A percentile compares a stretch with the other conserved stretches of the same genome.
Evolutionary conservation across 2,113 vertebrate genomes (phyloP).

Genomic region (Catagonus wagneri): DNA sequence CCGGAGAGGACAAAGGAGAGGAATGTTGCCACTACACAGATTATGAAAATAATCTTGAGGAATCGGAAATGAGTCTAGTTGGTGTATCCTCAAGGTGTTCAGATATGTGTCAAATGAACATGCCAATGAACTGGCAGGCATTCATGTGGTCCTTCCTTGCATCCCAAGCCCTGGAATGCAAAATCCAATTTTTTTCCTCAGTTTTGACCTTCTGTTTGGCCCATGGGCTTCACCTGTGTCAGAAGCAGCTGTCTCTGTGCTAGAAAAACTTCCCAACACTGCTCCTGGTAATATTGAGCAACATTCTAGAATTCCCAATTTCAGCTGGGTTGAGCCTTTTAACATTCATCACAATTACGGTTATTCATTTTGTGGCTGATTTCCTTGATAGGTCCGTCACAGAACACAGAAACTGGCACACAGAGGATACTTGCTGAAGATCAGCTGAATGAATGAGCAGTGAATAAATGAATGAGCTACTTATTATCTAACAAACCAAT

Average conservation of each 20-base stretch:
- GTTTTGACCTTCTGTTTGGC: slow-evolving; percentile 16
- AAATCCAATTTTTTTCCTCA: neutral
- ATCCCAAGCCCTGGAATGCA: neutral
- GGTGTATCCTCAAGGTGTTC: neutral
- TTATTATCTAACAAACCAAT: neutral
- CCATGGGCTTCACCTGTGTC: neutral
- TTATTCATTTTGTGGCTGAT: neutral
- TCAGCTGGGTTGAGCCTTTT: neutral
- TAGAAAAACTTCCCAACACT: slow-evolving; percentile 17
- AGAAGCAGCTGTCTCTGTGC: neutral
- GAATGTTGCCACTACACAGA: neutral
- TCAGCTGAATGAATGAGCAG: neutral
- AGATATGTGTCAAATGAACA: slow-evolving; percentile 2
- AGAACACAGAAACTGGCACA: neutral
- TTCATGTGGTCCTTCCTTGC: neutral
- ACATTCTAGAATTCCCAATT: neutral
- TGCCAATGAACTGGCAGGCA: neutral
- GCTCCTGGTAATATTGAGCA: neutral
- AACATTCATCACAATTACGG: neutral
- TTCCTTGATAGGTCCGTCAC: neutral
- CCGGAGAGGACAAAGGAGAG: neutral
- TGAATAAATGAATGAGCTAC: neutral
- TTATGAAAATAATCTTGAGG: neutral
- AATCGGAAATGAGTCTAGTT: neutral
- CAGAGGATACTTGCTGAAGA: neutral